Conservation (phyloP, 2,113 vertebrate genomes). For the Clarias magur region DNA sequence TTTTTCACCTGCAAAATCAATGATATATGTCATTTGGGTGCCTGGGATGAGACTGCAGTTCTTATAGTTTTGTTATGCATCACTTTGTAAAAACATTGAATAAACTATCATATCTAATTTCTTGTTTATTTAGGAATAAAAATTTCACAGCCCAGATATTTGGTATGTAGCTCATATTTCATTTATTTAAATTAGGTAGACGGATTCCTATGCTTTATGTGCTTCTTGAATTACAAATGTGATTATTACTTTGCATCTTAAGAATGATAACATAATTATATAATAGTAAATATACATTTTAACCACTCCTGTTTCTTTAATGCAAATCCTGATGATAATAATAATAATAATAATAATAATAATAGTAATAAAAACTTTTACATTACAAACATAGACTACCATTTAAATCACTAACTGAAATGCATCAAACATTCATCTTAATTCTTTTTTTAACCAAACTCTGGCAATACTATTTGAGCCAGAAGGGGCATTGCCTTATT, state of each 20-base stretch:
- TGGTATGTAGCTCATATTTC: slow-evolving; percentile 11
- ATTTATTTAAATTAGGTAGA: neutral
- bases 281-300: too few relatives aligned
- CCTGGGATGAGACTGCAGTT: neutral
- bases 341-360: neutral
- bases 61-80: neutral
- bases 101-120: neutral
- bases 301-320: neutral
- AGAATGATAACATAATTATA: too few relatives aligned
- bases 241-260: neutral
- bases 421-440: neutral
- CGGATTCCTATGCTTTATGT: neutral
- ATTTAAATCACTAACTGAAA: neutral
- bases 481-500: too few relatives aligned
- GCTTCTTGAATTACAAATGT: neutral
- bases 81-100: neutral
- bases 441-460: too few relatives aligned
- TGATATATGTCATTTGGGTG: neutral
- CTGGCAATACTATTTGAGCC: too few relatives aligned
- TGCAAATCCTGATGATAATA: neutral
- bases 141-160: neutral
- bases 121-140: neutral
- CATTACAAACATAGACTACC: neutral
- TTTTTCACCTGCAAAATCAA: neutral
- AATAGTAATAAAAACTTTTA: neutral